Conservation (phyloP, 2,113 vertebrate species). For the Chloroceryle aenea region DNA sequence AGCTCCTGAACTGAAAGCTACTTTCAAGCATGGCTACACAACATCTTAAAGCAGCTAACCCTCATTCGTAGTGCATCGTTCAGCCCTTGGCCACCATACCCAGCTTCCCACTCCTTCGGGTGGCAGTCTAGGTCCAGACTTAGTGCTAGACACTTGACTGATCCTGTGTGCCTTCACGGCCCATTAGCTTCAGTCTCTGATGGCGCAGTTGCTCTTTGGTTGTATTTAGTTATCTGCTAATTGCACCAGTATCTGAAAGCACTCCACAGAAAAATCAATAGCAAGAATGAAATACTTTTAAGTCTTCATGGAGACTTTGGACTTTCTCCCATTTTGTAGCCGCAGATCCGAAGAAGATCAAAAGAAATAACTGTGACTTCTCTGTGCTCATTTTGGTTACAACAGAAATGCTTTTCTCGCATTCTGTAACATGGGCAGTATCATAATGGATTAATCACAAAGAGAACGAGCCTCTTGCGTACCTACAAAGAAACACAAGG, state of each 20-base stretch:
- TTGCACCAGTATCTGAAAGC: background rate
- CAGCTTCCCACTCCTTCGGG: background rate
- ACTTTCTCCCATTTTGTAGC: background rate
- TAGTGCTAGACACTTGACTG: background rate
- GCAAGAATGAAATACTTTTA: background rate
- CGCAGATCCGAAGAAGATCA: background rate
- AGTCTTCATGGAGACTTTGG: background rate
- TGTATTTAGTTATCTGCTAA: background rate
- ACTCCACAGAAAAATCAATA: background rate
- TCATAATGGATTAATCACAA: background rate
- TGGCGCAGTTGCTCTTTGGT: fast-evolving
- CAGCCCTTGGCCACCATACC: background rate
- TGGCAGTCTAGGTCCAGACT: background rate
- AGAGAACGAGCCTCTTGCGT: background rate
- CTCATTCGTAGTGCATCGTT: fast-evolving
- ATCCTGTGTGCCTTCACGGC: fast-evolving
- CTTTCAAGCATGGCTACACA: background rate
- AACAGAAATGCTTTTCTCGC: background rate
- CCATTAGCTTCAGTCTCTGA: background rate
- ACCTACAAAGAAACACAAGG: background rate
- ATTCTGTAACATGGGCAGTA: background rate
- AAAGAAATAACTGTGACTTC: background rate
- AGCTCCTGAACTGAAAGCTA: background rate
- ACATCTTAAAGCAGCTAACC: fast-evolving
- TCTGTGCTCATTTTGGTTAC: background rate